A percentile compares a stretch with the other conserved stretches of the same genome.
phyloP scores from a whole-genome alignment of 2,113 vertebrate genomes.

The Uria lomvia region DNA sequence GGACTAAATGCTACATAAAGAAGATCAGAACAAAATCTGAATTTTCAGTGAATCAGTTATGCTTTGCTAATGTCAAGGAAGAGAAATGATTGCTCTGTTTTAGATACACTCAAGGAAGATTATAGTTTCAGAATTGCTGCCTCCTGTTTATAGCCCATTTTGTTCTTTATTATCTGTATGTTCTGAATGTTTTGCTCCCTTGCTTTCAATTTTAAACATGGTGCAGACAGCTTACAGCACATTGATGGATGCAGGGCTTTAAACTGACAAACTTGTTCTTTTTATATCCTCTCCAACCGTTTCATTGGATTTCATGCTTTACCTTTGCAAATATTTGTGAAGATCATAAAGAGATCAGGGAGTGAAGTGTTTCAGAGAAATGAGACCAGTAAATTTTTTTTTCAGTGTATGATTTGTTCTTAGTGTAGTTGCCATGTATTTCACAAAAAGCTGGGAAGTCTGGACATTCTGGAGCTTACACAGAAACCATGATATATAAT shows the following conservation, averaged over 20 bases:
- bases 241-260: constrained; percentile 22
- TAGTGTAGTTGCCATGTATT: background rate
- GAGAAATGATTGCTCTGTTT: constrained; percentile 30
- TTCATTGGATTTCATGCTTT: constrained; percentile 29
- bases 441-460: background rate
- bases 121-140: constrained; percentile 31
- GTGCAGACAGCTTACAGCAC: constrained; percentile 4
- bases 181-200: constrained; percentile 39
- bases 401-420: background rate
- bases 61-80: constrained; percentile 22
- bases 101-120: constrained; percentile 32
- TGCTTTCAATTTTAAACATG: constrained; percentile 47
- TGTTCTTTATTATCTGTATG: constrained; percentile 20
- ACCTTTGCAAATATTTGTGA: constrained; percentile 52
- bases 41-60: constrained; percentile 17
- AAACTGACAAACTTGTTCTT: constrained; percentile 33
- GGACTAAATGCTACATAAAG: background rate
- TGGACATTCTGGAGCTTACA: background rate
- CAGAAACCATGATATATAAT: background rate
- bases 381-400: background rate
- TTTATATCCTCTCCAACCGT: background rate
- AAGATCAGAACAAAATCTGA: constrained; percentile 15
- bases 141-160: background rate
- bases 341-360: constrained; percentile 32
- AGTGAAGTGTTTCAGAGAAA: background rate